Evolutionary conservation across 2,797 vertebrate genomes (phyloP).

Genomic region (Numenius phaeopus): DNA sequence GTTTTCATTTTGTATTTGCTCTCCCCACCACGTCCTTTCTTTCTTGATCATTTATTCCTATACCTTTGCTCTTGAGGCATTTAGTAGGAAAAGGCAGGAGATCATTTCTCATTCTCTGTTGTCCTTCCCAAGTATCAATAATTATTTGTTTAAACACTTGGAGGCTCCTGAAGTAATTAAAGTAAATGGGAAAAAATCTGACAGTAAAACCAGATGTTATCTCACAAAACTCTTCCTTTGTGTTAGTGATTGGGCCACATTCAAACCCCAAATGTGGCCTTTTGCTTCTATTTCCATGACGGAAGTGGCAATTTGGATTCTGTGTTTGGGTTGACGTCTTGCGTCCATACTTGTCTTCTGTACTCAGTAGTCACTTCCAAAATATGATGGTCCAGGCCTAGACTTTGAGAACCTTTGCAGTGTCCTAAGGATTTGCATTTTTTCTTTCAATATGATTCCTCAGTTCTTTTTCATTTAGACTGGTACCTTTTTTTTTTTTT

Average conservation of each 20-base stretch:
- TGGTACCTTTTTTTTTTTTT: background rate
- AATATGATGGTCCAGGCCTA: background rate
- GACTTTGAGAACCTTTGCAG: background rate
- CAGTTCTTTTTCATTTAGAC: background rate
- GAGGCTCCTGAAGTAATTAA: background rate
- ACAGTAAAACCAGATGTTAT: background rate
- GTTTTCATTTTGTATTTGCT: constrained; percentile 5
- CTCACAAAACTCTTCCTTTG: background rate
- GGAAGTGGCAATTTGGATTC: background rate
- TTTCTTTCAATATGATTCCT: background rate
- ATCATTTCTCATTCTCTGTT: constrained; percentile 71
- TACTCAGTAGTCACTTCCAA: background rate
- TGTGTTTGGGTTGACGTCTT: background rate
- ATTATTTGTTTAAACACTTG: background rate
- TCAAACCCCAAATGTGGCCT: background rate
- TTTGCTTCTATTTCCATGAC: background rate
- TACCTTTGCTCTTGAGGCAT: background rate
- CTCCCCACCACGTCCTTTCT: background rate
- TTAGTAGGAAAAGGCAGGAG: background rate
- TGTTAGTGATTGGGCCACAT: fast-evolving
- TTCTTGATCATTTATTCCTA: constrained; percentile 37
- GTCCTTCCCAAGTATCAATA: background rate
- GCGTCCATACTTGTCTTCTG: background rate
- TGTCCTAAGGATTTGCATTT: background rate
- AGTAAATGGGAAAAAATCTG: background rate